Conservation (phyloP, 2,113 vertebrate species). For the Octodon degus region DNA sequence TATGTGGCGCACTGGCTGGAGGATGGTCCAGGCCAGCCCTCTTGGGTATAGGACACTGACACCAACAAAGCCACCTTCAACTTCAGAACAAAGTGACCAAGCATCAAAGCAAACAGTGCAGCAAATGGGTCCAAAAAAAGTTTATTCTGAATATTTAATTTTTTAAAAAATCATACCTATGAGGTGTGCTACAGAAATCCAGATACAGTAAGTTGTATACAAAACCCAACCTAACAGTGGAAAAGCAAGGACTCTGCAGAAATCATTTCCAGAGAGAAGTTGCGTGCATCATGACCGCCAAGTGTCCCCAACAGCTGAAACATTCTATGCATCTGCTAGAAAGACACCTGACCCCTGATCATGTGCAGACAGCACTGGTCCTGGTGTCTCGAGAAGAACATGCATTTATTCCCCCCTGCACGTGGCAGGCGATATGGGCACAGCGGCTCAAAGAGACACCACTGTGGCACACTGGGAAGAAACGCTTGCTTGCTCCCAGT, state of each 20-base stretch:
- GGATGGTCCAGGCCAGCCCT: neutral
- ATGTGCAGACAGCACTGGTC: neutral
- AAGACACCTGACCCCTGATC: neutral
- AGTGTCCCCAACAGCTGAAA: conserved; percentile 68
- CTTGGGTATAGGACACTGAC: neutral
- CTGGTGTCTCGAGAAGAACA: neutral
- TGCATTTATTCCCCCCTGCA: accelerated
- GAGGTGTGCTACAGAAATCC: conserved; percentile 89
- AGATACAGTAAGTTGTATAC: conserved; percentile 90
- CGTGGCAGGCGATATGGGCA: too few relatives aligned
- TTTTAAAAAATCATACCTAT: conserved; percentile 88
- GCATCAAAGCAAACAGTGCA: neutral
- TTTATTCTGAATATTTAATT: conserved; percentile 89
- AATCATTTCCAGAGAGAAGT: conserved; percentile 61
- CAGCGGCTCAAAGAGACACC: neutral
- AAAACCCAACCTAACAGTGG: conserved; percentile 86
- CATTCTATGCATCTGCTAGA: neutral
- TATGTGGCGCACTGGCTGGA: neutral
- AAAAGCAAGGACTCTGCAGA: conserved; percentile 75
- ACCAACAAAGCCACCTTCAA: neutral
- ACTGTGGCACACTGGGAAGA: conserved; percentile 72
- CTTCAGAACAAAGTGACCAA: neutral
- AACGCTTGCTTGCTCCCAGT: neutral
- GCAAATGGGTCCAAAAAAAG: conserved; percentile 83
- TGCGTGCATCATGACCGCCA: neutral